Conservation (phyloP, 2,113 vertebrate species). For the Trachemys scripta region DNA sequence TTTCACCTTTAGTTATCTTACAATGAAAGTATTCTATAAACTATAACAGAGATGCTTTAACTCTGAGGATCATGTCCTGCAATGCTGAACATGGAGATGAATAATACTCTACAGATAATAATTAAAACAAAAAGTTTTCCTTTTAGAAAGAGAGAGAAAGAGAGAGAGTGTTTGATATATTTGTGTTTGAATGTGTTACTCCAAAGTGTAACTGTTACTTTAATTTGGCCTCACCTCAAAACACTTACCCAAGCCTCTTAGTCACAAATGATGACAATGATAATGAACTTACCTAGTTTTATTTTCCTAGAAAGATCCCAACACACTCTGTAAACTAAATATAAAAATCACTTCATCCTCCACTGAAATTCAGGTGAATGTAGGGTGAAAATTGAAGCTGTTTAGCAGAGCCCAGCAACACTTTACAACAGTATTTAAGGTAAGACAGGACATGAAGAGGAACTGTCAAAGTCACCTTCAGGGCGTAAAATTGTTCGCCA, state of each 20-base stretch:
- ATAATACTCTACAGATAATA: background rate
- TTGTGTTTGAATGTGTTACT: background rate
- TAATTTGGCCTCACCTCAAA: background rate
- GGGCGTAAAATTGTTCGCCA: background rate
- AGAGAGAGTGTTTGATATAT: background rate
- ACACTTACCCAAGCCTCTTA: accelerated
- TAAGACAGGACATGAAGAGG: background rate
- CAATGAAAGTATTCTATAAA: background rate
- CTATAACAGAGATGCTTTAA: background rate
- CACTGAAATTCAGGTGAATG: background rate
- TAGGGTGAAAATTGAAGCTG: background rate
- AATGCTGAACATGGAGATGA: background rate
- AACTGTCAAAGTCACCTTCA: background rate
- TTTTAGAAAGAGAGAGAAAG: background rate
- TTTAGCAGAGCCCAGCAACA: background rate
- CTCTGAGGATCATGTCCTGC: background rate
- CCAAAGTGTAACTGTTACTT: background rate
- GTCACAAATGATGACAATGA: background rate
- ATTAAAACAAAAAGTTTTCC: background rate
- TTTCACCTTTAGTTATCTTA: background rate
- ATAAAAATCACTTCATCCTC: background rate
- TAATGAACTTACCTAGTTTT: background rate
- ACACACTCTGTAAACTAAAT: background rate
- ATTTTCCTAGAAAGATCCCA: background rate
- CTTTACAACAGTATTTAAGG: background rate